Evolutionary conservation across 2,797 vertebrate species (phyloP), one percentile per base, ranked within the genome.

Genomic region (Euphonia xanthogaster): DNA sequence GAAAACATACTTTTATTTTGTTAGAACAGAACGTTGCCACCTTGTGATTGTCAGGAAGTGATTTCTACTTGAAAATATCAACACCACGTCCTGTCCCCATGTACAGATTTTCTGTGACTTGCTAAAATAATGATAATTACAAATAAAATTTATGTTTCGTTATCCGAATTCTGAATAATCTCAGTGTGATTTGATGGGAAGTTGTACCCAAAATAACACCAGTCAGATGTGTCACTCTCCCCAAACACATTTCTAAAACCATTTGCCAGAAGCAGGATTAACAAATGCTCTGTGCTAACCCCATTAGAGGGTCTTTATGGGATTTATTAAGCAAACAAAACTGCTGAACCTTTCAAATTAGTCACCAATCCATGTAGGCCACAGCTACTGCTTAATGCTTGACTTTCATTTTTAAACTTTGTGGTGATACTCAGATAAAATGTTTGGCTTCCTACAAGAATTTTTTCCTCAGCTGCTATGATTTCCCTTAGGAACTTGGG

Each of bases 341-440:
- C 39, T 60, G 42, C 31, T 24, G 73, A 89, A 57, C 31, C 91
- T 97, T 94, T 76, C 93, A 88, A 91, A 95, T 94, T 45, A 35
- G 71, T 58, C 60, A 35, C 23, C 44, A 50, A 30, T 88, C 79
- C 75, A 7, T 33, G 31, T 35, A 50, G 30, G 67, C 33, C 9
- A 12, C 63, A 91, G 66, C 79, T 84, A 79, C 77, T 66, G 72
- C 57, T 79, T 96, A 83, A 79, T 7, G 12, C 60, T 87, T 80
- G 51, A 51, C 65, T 75, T 90, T 15, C 6, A 17, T 90, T 93
- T 93, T 96, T 79, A 78, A 75, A 62, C 24, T 95, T 94, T 60
- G 39, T 97, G 91, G 79, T 94, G 75, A 96, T 87, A 96, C 53
- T 70, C 58, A 81, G 40, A 51, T 88, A 93, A 97, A 97, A 97